Conservation (phyloP, 2,113 vertebrate species). For the Corvus cornix region DNA sequence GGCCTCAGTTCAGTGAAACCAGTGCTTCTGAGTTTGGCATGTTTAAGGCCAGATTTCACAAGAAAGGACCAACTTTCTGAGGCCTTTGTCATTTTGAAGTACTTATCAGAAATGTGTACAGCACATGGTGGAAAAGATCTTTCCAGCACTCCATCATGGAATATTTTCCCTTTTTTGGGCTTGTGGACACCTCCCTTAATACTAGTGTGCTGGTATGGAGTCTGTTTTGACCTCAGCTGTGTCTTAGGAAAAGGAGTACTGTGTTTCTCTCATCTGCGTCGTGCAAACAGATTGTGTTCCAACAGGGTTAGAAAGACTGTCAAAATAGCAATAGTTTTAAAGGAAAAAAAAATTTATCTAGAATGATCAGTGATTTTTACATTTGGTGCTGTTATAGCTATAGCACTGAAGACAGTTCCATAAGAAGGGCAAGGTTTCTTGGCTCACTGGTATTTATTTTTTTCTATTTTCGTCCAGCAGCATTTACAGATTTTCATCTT, state of each 20-base stretch:
- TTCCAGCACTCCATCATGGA: neutral
- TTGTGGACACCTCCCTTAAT: neutral
- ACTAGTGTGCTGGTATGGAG: neutral
- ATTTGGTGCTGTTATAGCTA: neutral
- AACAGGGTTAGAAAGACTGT: conserved; percentile 53
- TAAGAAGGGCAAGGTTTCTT: neutral
- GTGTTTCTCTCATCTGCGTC: neutral
- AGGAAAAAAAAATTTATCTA: neutral
- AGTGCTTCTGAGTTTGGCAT: neutral
- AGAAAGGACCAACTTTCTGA: neutral
- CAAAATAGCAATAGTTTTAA: conserved; percentile 52
- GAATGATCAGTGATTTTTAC: neutral
- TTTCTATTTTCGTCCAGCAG: neutral
- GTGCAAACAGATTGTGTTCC: conserved; percentile 46
- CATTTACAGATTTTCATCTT: neutral
- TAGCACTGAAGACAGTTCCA: neutral
- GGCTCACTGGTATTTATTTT: neutral
- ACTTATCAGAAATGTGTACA: neutral
- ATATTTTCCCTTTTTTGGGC: neutral
- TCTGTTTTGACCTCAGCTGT: conserved; percentile 23
- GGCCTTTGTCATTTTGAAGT: neutral
- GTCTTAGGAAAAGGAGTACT: conserved; percentile 6
- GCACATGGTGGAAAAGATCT: neutral
- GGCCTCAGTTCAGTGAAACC: conserved; percentile 49
- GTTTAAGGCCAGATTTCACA: conserved; percentile 15